A percentile compares a stretch with the other conserved stretches of the same genome.
These are phyloP conservation scores for Tetheella fluctuosa DNA, from an alignment of 2,888 invertebrate species.

Conservation along the genomic window DNA sequence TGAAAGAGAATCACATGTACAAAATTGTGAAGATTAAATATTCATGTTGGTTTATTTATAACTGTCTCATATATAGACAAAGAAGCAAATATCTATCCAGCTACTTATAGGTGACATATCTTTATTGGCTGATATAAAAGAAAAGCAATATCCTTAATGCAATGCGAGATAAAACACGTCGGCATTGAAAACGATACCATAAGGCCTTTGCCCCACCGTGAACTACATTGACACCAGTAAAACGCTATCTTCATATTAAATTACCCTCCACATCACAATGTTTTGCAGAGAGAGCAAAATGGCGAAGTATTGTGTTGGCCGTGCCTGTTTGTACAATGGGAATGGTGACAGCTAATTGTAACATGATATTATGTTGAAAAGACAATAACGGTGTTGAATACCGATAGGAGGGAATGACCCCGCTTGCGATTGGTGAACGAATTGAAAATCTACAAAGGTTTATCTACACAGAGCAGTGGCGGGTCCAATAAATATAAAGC, in stretches of 20 bases:
- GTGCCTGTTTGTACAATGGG: background rate
- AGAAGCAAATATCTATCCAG: background rate
- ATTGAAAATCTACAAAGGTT: too few species aligned
- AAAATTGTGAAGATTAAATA: too few species aligned
- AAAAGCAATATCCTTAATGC: background rate
- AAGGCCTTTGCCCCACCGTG: conserved; percentile 26
- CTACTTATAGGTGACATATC: background rate
- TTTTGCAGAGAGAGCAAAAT: conserved; percentile 6
- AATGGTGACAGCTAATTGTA: background rate
- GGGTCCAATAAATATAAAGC: too few species aligned
- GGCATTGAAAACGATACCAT: conserved; percentile 19
- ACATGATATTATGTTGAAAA: conserved; percentile 1
- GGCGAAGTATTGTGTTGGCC: background rate
- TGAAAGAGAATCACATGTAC: too few species aligned
- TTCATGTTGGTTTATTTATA: too few species aligned
- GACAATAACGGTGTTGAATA: background rate
- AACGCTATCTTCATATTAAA: background rate
- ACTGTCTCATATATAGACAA: too few species aligned
- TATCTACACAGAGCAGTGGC: too few species aligned
- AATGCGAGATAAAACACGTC: background rate
- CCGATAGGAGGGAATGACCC: background rate
- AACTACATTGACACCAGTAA: conserved; percentile 17
- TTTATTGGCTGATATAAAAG: conserved; percentile 2
- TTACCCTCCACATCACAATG: background rate
- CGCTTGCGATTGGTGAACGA: background rate